A percentile compares a stretch with the other conserved stretches of the same genome.
Evolutionary conservation across 2,113 vertebrate genomes (phyloP).

Genomic region (Embiotoca jacksoni): DNA sequence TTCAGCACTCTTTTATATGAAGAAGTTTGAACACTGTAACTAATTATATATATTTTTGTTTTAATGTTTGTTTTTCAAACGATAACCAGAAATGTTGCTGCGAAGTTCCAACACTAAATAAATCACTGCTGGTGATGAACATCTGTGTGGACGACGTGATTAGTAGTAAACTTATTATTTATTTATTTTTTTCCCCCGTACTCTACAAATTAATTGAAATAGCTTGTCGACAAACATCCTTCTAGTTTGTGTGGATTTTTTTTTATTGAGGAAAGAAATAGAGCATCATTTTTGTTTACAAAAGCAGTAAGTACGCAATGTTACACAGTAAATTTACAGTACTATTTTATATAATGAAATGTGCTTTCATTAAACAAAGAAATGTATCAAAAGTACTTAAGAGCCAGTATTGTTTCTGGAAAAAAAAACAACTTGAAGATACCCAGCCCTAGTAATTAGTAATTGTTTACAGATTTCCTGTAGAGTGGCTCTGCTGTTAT

Average conservation of each 20-base stretch:
- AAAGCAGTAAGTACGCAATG: constrained; percentile 70
- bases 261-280: constrained; percentile 80
- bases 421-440: constrained; percentile 40
- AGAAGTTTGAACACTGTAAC: constrained; percentile 82
- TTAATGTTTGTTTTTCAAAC: constrained; percentile 80
- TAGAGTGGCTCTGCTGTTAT: constrained; percentile 24
- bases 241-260: constrained; percentile 62
- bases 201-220: not conserved
- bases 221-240: constrained; percentile 4
- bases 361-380: constrained; percentile 71
- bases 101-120: constrained; percentile 75
- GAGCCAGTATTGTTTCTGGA: constrained; percentile 47
- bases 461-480: constrained; percentile 39
- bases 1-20: constrained; percentile 81
- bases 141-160: constrained; percentile 17
- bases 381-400: constrained; percentile 69
- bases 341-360: constrained; percentile 59
- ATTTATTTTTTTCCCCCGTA: too few species aligned
- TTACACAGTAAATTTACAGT: constrained; percentile 65
- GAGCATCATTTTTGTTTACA: constrained; percentile 72
- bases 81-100: constrained; percentile 67
- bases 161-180: not conserved
- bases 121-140: constrained; percentile 70
- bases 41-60: constrained; percentile 81
- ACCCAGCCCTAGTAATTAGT: constrained; percentile 47